Percentiles rank a stretch among this genome's conserved stretches.
Conservation (phyloP, 1,140 invertebrate species). For the Dinothrombium tinctorium region DNA sequence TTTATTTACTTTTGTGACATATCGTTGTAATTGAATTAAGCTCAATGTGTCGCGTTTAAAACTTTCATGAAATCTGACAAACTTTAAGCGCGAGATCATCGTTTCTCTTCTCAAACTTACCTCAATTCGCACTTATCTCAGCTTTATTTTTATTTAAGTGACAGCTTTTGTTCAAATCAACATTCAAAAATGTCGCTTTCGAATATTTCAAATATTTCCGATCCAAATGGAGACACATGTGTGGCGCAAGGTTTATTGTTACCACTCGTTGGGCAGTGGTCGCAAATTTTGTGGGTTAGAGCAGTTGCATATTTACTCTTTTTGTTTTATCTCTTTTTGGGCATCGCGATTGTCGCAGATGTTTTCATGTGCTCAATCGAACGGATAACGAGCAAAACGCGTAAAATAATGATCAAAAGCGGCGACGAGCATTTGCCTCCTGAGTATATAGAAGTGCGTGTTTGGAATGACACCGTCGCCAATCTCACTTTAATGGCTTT, state of each 20-base stretch:
- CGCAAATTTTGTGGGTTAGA: conserved; percentile 24
- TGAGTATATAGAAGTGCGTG: conserved; percentile 21
- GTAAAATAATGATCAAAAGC: conserved; percentile 21
- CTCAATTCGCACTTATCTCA: too few species aligned
- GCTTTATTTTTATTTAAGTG: too few species aligned
- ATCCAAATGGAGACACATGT: conserved; percentile 19
- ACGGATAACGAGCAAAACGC: conserved; percentile 36
- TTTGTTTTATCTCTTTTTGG: conserved; percentile 29
- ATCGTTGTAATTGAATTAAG: too few species aligned
- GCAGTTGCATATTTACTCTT: conserved; percentile 28
- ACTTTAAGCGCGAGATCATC: too few species aligned
- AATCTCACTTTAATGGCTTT: conserved; percentile 42
- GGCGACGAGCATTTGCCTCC: conserved; percentile 12
- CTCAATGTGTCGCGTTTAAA: too few species aligned
- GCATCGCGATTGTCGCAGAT: conserved; percentile 33
- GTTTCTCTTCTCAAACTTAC: too few species aligned
- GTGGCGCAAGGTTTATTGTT: conserved; percentile 26
- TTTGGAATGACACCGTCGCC: conserved; percentile 40
- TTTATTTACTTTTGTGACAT: too few species aligned
- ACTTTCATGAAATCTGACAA: too few species aligned
- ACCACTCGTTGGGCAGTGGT: conserved; percentile 29
- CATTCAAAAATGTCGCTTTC: too few species aligned
- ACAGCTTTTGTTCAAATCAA: too few species aligned
- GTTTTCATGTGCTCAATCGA: conserved; percentile 38
- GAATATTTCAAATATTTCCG: too few species aligned